Evolutionary conservation across 2,113 vertebrate genomes (phyloP).

Genomic region (Saguinus midas): DNA sequence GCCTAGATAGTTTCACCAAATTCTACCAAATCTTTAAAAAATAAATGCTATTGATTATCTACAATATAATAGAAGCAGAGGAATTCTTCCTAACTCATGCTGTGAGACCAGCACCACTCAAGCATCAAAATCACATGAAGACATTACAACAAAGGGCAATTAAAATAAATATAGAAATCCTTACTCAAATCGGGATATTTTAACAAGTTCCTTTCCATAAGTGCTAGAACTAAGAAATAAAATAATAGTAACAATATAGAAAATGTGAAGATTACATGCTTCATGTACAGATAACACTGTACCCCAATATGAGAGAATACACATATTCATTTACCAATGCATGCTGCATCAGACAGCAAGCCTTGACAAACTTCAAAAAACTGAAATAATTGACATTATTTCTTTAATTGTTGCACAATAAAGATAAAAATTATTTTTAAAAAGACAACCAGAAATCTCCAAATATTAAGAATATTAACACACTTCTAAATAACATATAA

Average conservation of each 20-base stretch:
- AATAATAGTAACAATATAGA: not conserved
- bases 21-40: not conserved
- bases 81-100: not conserved
- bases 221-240: not conserved
- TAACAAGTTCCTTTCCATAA: not conserved
- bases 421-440: not conserved
- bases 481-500: not conserved
- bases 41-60: not conserved
- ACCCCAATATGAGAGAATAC: not conserved
- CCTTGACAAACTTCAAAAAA: not conserved
- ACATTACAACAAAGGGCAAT: not conserved
- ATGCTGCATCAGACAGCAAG: not conserved
- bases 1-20: not conserved
- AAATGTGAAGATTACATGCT: not conserved
- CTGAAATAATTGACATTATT: not conserved
- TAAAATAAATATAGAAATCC: not conserved
- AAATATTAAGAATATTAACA: not conserved
- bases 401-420: not conserved
- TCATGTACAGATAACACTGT: not conserved
- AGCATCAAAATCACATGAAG: not conserved
- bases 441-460: not conserved
- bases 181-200: not conserved
- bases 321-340: not conserved
- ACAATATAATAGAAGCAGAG: not conserved
- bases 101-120: not conserved